phyloP scores from a whole-genome alignment of 2,113 vertebrate species.

The Gopherus flavomarginatus region DNA sequence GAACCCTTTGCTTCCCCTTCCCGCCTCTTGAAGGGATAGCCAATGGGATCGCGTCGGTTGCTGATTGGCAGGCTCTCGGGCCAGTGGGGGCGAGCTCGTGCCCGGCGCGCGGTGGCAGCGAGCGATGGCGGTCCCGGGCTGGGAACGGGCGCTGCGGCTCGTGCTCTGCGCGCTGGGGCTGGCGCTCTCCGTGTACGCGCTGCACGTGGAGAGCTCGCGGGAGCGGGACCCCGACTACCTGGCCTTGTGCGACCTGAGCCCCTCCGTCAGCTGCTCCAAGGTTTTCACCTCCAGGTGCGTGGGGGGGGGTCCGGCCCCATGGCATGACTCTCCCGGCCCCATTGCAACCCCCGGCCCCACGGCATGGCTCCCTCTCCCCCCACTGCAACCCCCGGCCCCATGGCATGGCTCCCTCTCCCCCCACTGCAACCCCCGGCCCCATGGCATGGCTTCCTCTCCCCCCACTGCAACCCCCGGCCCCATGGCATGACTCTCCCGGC shows the following conservation, averaged over 20 bases:
- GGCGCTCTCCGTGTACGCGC: conserved; percentile 82
- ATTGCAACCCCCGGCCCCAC: neutral
- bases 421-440: neutral
- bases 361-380: neutral
- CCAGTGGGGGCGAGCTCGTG: too few relatives aligned
- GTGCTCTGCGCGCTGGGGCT: conserved; percentile 78
- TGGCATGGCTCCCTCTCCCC: neutral
- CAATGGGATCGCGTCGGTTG: neutral
- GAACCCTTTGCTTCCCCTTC: neutral
- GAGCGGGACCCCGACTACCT: conserved; percentile 81
- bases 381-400: neutral
- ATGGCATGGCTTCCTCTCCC: rapidly evolving
- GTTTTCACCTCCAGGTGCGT: conserved; percentile 87
- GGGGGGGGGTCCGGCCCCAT: too few relatives aligned
- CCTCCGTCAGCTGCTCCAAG: conserved; percentile 87
- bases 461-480: too few relatives aligned
- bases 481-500: too few relatives aligned
- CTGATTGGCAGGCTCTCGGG: neutral
- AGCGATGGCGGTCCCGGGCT: conserved; percentile 60
- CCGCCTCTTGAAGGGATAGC: neutral
- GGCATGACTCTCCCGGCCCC: too few relatives aligned
- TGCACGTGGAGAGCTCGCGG: conserved; percentile 83
- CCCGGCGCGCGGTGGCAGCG: neutral
- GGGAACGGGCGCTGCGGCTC: conserved; percentile 75
- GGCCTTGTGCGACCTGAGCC: conserved; percentile 85